Conservation (phyloP, 1,140 invertebrate species). For the Leptinotarsa undecemlineata region DNA sequence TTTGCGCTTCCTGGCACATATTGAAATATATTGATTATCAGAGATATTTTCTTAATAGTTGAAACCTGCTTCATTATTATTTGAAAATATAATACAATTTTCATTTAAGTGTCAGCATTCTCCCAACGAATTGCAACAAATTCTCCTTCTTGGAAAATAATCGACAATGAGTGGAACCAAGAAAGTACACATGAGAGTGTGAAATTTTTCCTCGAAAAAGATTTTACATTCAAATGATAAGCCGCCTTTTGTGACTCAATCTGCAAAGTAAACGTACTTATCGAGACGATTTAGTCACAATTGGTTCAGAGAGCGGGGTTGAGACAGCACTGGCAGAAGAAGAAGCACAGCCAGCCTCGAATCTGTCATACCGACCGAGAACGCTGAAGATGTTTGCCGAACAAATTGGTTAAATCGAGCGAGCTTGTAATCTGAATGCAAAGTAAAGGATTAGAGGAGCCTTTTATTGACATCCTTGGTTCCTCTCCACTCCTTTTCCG, state of each 20-base stretch:
- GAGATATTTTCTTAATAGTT: no score
- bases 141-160: no score
- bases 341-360: slow-evolving; percentile 21
- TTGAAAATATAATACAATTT: no score
- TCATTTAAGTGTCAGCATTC: no score
- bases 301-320: slow-evolving; percentile 16
- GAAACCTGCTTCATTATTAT: no score
- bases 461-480: slow-evolving; percentile 44
- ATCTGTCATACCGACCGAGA: slow-evolving; percentile 22
- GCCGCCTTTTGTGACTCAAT: slow-evolving; percentile 37
- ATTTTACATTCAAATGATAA: slow-evolving; percentile 31
- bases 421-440: slow-evolving; percentile 46
- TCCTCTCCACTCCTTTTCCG: slow-evolving; percentile 36
- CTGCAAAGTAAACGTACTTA: slow-evolving; percentile 44
- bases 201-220: slow-evolving; percentile 1
- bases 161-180: no score
- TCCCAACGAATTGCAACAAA: no score
- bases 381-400: slow-evolving; percentile 42
- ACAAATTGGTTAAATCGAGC: slow-evolving; percentile 48
- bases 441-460: slow-evolving; percentile 46
- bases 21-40: no score
- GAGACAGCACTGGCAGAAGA: slow-evolving; percentile 19
- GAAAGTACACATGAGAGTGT: neutral
- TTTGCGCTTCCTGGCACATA: no score
- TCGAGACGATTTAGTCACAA: slow-evolving; percentile 37